These are phyloP conservation scores for Drosophila willistoni DNA, from an alignment of 1,140 invertebrate genomes.

Conservation along the genomic window DNA sequence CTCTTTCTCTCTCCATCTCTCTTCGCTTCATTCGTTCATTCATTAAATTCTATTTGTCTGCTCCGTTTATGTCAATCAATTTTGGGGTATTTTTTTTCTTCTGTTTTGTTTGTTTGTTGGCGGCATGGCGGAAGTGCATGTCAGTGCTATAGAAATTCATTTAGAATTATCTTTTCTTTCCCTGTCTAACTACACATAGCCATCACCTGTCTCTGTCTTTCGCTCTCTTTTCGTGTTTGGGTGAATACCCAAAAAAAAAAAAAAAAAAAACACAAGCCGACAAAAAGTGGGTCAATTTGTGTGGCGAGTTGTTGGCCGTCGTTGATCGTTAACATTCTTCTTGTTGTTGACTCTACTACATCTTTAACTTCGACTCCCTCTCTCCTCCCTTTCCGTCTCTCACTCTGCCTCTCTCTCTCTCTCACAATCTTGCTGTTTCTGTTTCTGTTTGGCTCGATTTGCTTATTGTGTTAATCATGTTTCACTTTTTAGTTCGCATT, in stretches of 20 bases:
- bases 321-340: conserved; percentile 37
- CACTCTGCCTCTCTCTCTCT: conserved; percentile 45
- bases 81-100: neutral
- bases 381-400: neutral
- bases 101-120: conserved; percentile 17
- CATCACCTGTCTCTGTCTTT: neutral
- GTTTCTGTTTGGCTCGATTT: conserved; percentile 57
- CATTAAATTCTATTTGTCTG: conserved; percentile 24
- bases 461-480: conserved; percentile 78
- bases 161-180: conserved; percentile 45
- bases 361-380: conserved; percentile 17
- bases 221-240: conserved; percentile 11
- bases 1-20: neutral
- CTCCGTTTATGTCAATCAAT: conserved; percentile 53
- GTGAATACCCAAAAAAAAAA: conserved; percentile 6
- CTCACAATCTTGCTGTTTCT: conserved; percentile 11
- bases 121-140: conserved; percentile 44
- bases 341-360: conserved; percentile 30
- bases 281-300: conserved; percentile 53
- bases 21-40: conserved; percentile 4
- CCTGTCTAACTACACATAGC: neutral
- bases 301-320: conserved; percentile 27
- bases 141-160: conserved; percentile 35
- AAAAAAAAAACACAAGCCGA: conserved; percentile 28
- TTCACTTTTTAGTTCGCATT: conserved; percentile 59